These are phyloP conservation scores for Rhinogobio ventralis DNA, from an alignment of 2,797 vertebrate species.

Conservation along the genomic window DNA sequence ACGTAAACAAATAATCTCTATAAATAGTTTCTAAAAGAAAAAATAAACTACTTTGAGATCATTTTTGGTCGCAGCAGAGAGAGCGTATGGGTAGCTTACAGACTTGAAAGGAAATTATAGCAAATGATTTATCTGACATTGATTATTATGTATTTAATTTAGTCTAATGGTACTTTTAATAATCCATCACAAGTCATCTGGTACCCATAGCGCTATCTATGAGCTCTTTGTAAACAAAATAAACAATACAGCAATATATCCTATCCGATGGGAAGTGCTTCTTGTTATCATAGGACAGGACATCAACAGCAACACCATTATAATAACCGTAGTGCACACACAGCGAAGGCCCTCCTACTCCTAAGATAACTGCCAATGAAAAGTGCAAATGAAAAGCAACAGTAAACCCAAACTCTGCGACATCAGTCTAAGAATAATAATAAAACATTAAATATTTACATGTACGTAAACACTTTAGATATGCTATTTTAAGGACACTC, in stretches of 20 bases:
- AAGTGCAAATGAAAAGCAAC: slow-evolving; percentile 85
- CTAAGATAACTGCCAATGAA: slow-evolving; percentile 74
- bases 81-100: slow-evolving; percentile 73
- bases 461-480: slow-evolving; percentile 83
- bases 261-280: slow-evolving; percentile 81
- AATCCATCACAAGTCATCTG: slow-evolving; percentile 33
- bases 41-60: slow-evolving; percentile 74
- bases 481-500: slow-evolving; percentile 72
- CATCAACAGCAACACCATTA: slow-evolving; percentile 61
- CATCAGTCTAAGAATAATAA: slow-evolving; percentile 78
- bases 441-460: slow-evolving; percentile 76
- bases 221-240: slow-evolving; percentile 76
- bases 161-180: background rate
- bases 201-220: slow-evolving; percentile 65
- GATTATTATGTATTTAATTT: background rate
- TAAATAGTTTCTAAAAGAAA: slow-evolving; percentile 57
- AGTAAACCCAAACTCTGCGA: slow-evolving; percentile 81
- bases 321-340: slow-evolving; percentile 68
- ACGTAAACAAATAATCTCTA: slow-evolving; percentile 72
- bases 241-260: slow-evolving; percentile 68
- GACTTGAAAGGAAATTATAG: slow-evolving; percentile 21
- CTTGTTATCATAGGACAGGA: slow-evolving; percentile 57
- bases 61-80: slow-evolving; percentile 86
- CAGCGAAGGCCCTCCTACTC: slow-evolving; percentile 49
- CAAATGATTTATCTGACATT: slow-evolving; percentile 16